These are phyloP conservation scores for Myathropa florea DNA, from an alignment of 2,888 invertebrate species.

Conservation along the genomic window DNA sequence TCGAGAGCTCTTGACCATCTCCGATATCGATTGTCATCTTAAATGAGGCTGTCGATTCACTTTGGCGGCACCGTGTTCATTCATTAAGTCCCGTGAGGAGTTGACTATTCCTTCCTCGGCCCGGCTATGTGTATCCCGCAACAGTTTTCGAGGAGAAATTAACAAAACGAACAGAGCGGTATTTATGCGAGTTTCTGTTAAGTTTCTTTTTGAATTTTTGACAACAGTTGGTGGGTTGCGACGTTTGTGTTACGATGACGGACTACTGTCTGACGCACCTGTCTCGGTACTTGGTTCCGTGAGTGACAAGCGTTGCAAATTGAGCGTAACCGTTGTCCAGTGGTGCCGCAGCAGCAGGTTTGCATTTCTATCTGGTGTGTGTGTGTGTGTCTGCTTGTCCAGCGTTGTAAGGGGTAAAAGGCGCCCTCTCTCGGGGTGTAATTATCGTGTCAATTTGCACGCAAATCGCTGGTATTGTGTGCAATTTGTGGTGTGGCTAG, in stretches of 20 bases:
- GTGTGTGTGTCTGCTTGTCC: background rate
- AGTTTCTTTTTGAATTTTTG: background rate
- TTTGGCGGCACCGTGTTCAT: conserved; percentile 59
- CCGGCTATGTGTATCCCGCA: background rate
- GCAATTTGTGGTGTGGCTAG: conserved; percentile 65
- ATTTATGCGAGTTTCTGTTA: conserved; percentile 46
- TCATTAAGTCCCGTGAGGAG: conserved; percentile 51
- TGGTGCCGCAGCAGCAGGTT: background rate
- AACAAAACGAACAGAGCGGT: conserved; percentile 37
- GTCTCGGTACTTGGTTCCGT: conserved; percentile 35
- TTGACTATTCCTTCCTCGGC: background rate
- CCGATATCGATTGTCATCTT: conserved; percentile 57
- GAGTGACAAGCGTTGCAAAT: conserved; percentile 57
- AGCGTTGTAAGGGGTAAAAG: conserved; percentile 21
- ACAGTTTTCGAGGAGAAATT: conserved; percentile 32
- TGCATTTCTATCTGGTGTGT: conserved; percentile 6
- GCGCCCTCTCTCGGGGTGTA: conserved; percentile 26
- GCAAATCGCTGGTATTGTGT: conserved; percentile 64
- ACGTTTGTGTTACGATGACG: background rate
- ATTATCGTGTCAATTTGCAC: conserved; percentile 70
- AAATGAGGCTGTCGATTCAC: conserved; percentile 53
- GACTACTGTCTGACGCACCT: conserved; percentile 54
- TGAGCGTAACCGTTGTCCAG: conserved; percentile 62
- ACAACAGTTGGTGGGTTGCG: conserved; percentile 58
- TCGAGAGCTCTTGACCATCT: conserved; percentile 37